Percentiles rank a stretch among this genome's conserved stretches.
Evolutionary conservation across 2,888 invertebrate species (phyloP).

Genomic region (Opisthograptis luteolata): DNA sequence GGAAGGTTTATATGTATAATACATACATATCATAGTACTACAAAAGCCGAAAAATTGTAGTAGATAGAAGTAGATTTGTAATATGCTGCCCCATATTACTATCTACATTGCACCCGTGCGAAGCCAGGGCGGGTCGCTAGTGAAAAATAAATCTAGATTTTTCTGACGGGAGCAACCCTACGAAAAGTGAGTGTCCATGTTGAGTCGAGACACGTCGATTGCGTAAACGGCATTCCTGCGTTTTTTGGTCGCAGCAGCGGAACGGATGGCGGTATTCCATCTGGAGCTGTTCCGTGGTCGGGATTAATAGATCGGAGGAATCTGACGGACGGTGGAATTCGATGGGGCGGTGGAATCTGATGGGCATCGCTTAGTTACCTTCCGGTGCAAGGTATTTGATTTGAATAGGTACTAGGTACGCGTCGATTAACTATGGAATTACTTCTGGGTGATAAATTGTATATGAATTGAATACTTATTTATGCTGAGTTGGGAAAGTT

Average conservation of each 20-base stretch:
- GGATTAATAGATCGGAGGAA: conserved; percentile 53
- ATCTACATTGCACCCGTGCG: no score
- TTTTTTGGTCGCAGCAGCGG: conserved; percentile 71
- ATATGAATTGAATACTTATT: no score
- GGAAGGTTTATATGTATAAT: no score
- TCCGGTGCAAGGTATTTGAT: conserved; percentile 36
- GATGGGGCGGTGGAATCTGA: conserved; percentile 16
- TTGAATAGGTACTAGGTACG: conserved; percentile 7
- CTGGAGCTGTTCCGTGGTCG: conserved; percentile 43
- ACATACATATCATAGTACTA: no score
- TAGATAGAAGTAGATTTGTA: no score
- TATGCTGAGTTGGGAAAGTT: no score
- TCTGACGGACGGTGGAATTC: conserved; percentile 18
- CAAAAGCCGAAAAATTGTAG: no score
- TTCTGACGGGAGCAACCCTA: conserved; percentile 8
- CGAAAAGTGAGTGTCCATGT: conserved; percentile 11
- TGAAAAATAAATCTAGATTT: no score
- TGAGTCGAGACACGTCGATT: conserved; percentile 32
- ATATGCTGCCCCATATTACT: no score
- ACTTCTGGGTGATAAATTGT: not conserved
- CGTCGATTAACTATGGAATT: not conserved
- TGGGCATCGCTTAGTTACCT: conserved; percentile 28
- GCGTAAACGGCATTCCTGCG: conserved; percentile 75
- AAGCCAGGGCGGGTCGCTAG: no score
- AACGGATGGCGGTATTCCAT: conserved; percentile 65